Conservation (phyloP, 2,113 vertebrate genomes). For the Shinisaurus crocodilurus region DNA sequence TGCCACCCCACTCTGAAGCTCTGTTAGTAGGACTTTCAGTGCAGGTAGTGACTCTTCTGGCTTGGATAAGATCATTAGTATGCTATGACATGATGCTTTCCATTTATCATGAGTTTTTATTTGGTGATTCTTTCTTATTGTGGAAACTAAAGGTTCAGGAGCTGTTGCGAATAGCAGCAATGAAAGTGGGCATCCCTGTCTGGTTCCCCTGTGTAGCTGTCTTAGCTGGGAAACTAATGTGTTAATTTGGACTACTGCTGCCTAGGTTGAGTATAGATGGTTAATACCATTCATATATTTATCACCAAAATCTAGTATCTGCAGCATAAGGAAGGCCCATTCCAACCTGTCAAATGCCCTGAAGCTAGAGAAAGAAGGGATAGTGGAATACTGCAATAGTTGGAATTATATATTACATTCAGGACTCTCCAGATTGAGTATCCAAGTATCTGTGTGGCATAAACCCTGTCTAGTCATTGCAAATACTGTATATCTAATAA, state of each 20-base stretch:
- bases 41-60: too few relatives aligned
- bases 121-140: not conserved
- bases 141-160: not conserved
- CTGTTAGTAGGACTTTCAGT: too few relatives aligned
- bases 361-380: not conserved
- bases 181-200: not conserved
- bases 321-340: not conserved
- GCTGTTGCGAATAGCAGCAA: too few relatives aligned
- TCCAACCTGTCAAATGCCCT: not conserved
- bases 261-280: not conserved
- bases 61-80: not conserved
- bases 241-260: not conserved
- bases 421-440: not conserved
- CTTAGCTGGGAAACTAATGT: not conserved
- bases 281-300: not conserved
- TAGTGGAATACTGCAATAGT: not conserved
- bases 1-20: too few relatives aligned
- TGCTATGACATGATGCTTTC: not conserved
- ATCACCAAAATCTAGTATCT: not conserved
- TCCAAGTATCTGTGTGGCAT: too few relatives aligned
- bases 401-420: not conserved
- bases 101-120: not conserved
- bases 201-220: not conserved
- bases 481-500: too few relatives aligned
- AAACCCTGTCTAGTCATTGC: too few relatives aligned